phyloP scores from a whole-genome alignment of 2,888 invertebrate genomes.

The Cryptocheilus praepositus region DNA sequence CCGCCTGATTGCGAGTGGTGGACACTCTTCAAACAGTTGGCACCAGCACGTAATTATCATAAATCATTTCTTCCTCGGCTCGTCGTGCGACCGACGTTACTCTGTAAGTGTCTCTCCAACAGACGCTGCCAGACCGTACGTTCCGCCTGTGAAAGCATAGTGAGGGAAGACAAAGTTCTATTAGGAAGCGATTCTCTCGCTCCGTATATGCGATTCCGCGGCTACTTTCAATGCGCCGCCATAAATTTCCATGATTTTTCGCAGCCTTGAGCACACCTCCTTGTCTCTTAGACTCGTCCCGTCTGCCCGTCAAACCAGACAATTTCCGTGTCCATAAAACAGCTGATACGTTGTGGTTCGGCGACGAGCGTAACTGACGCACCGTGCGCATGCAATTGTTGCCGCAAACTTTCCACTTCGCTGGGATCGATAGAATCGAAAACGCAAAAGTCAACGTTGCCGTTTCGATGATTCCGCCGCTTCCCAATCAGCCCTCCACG shows the following conservation, averaged over 20 bases:
- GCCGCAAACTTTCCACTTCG: too few species aligned
- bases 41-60: slow-evolving; percentile 65
- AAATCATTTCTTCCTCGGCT: slow-evolving; percentile 58
- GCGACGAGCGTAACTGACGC: too few species aligned
- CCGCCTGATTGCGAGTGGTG: slow-evolving; percentile 44
- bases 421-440: too few species aligned
- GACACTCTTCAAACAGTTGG: slow-evolving; percentile 57
- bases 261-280: too few species aligned
- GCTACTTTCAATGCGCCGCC: slow-evolving; percentile 44
- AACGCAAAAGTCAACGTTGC: too few species aligned
- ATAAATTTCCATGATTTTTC: slow-evolving; percentile 44
- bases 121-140: slow-evolving; percentile 15
- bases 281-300: too few species aligned
- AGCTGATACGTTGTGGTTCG: too few species aligned
- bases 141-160: slow-evolving; percentile 38
- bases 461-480: too few species aligned
- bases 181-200: slow-evolving; percentile 9
- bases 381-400: too few species aligned
- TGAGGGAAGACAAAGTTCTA: slow-evolving; percentile 37
- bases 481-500: too few species aligned
- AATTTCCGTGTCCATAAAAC: too few species aligned
- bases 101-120: background rate
- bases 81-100: slow-evolving; percentile 12
- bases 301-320: too few species aligned
- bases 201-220: slow-evolving; percentile 35